Percentiles rank a stretch among this genome's conserved stretches.
These are phyloP conservation scores for Chrysolophus pictus DNA, from an alignment of 2,797 vertebrate genomes.

Conservation along the genomic window DNA sequence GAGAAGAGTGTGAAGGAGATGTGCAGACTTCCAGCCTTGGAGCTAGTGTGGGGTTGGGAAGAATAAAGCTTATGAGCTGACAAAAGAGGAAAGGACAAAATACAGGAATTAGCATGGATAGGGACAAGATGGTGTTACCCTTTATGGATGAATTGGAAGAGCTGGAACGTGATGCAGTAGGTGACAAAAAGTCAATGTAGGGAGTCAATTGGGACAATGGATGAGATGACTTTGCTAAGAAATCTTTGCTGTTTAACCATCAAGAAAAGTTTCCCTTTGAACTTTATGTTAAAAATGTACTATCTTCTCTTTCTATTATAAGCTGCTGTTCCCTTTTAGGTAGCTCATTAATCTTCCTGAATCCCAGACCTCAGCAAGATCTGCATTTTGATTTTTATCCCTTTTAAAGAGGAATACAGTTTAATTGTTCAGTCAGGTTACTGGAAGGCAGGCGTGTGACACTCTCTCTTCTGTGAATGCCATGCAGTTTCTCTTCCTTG, in stretches of 20 bases:
- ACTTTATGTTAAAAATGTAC: constrained; percentile 62
- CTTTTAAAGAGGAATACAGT: constrained; percentile 49
- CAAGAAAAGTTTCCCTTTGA: constrained; percentile 66
- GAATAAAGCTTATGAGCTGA: background rate
- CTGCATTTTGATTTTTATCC: constrained; percentile 51
- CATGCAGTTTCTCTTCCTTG: constrained; percentile 17
- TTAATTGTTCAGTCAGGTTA: constrained; percentile 55
- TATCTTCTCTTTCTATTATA: constrained; percentile 35
- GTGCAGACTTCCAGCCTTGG: background rate
- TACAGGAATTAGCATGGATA: background rate
- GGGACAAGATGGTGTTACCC: background rate
- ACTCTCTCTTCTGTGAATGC: constrained; percentile 2
- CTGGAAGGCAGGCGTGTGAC: constrained; percentile 25
- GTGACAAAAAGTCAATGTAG: constrained; percentile 40
- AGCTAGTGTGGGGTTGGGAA: background rate
- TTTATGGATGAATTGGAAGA: constrained; percentile 2
- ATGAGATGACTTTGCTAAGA: constrained; percentile 52
- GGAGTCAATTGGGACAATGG: constrained; percentile 36
- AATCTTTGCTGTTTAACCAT: constrained; percentile 48
- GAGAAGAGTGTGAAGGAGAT: background rate
- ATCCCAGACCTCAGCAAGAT: constrained; percentile 51
- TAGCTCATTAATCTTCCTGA: constrained; percentile 55
- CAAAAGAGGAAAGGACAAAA: background rate
- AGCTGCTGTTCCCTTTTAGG: constrained; percentile 48
- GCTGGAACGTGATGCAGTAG: constrained; percentile 13